Conservation (phyloP, 2,888 invertebrate genomes). For the Chromoteleia sp. region DNA sequence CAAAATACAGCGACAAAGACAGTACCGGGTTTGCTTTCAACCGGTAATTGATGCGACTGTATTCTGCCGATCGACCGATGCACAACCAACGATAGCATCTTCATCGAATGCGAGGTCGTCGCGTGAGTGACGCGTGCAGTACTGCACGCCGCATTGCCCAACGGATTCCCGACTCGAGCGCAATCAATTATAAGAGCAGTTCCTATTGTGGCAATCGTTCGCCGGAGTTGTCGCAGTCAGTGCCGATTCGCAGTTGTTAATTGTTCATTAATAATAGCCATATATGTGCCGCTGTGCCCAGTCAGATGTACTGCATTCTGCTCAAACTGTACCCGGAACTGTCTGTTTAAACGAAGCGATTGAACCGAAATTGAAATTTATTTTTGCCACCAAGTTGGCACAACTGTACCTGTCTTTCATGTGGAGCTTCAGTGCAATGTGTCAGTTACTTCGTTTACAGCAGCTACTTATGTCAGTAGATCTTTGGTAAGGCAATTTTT, state of each 20-base stretch:
- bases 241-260: conserved; percentile 31
- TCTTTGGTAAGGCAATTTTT: too few relatives aligned
- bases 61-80: conserved; percentile 7
- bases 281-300: not conserved
- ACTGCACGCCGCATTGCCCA: conserved; percentile 37
- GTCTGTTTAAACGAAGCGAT: too few relatives aligned
- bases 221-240: conserved; percentile 39
- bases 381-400: too few relatives aligned
- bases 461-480: too few relatives aligned
- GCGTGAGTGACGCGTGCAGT: conserved; percentile 35
- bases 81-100: conserved; percentile 42
- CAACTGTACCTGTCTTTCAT: too few relatives aligned
- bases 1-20: conserved; percentile 32
- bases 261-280: conserved; percentile 37
- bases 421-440: too few relatives aligned
- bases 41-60: conserved; percentile 40
- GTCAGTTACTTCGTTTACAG: too few relatives aligned
- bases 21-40: conserved; percentile 35
- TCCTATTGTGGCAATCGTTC: conserved; percentile 36
- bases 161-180: conserved; percentile 29
- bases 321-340: too few relatives aligned
- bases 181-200: conserved; percentile 47
- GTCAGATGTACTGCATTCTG: too few relatives aligned
- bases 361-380: too few relatives aligned
- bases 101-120: conserved; percentile 33